Evolutionary conservation across 2,113 vertebrate species (phyloP), one percentile per base, ranked within the genome.

Genomic region (Serilophus lunatus): DNA sequence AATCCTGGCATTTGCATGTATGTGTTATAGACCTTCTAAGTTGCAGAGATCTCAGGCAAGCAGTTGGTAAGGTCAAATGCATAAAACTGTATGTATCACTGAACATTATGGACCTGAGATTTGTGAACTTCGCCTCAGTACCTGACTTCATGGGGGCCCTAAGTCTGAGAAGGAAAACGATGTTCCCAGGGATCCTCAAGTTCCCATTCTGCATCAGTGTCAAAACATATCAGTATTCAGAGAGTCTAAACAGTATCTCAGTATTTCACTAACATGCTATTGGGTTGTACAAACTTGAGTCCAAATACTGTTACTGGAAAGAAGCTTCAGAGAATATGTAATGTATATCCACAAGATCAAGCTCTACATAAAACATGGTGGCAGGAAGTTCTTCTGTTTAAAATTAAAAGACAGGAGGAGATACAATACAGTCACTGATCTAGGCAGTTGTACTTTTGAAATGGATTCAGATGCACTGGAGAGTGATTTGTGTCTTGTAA

Each of bases 1-100:
- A 76, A 28, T 64, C 28, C 31, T 72, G 28, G 31, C 57, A 24
- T 60, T 88, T 60, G 15, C 9, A 54, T 7, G 25, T 91, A 7
- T 33, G 6, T 91, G 12, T 72, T 24, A 15, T 4, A 28, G 31
- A 47, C 20, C 35, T 90, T 60, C 35, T n/a, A 50, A 25, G 6
- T n/a, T 75, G 26, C 23, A 72, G 23, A 6, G 20, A 1, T 33
- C 9, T 6, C 22, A 80, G 13, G 28, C 15, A 85, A 25, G 28
- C 18, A 53, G 31, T 3, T 57, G 57, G 15, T 15, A 80, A 86
- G 12, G 13, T 25, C 14, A 6, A 13, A 40, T 23, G 49, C 36
- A 57, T 3, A 33, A 79, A 82, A 50, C 28, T 61, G 4, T 59
- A 35, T 0, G 0, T 76, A 36, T 16, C 12, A 23, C 18, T 63